These are phyloP conservation scores for Thera obeliscata DNA, from an alignment of 2,888 invertebrate species.

Conservation along the genomic window DNA sequence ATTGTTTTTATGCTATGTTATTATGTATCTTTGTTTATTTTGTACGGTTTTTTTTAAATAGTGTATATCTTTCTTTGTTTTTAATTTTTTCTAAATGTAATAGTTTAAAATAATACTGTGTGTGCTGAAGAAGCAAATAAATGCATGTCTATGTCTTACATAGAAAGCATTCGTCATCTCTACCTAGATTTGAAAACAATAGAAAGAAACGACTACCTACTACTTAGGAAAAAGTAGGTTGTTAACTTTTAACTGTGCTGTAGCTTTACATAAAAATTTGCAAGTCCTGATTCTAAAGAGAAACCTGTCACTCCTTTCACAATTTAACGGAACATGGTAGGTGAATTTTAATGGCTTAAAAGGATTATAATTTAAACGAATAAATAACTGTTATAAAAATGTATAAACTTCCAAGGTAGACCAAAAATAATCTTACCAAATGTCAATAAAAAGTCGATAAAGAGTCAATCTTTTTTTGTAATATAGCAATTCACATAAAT, in stretches of 20 bases:
- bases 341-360: no score
- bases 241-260: constrained; percentile 4
- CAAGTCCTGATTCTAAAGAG: constrained; percentile 12
- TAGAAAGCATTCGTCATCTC: neutral
- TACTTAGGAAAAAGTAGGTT: constrained; percentile 7
- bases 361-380: neutral
- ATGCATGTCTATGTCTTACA: neutral
- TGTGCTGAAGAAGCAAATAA: neutral
- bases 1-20: no score
- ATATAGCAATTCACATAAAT: no score
- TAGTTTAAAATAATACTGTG: no score
- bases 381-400: neutral
- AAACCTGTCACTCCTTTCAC: constrained; percentile 1
- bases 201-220: constrained; percentile 6
- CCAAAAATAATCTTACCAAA: no score
- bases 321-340: constrained; percentile 5
- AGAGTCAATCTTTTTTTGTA: no score
- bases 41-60: no score
- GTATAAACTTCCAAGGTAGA: neutral
- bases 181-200: constrained; percentile 18
- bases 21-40: no score
- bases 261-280: constrained; percentile 13
- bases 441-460: no score
- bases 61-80: no score
- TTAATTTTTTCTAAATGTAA: no score